Conservation (phyloP, 2,888 invertebrate species). For the Ichneumon xanthorius region DNA sequence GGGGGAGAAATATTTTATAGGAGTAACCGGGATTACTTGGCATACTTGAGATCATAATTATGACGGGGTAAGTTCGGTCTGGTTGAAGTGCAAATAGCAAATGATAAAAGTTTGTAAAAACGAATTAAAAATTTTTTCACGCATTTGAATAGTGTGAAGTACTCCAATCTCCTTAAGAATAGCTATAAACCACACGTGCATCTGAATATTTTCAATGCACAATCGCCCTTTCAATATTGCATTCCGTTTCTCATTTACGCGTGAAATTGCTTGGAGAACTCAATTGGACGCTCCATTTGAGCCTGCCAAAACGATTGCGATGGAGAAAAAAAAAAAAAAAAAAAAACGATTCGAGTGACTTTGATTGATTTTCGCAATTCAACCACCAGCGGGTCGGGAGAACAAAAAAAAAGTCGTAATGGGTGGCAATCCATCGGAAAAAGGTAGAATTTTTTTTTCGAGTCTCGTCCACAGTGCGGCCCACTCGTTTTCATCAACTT, state of each 20-base stretch:
- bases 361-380: constrained; percentile 4
- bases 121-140: too few species aligned
- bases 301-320: background rate
- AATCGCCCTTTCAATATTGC: background rate
- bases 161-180: background rate
- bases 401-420: background rate
- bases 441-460: background rate
- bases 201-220: background rate
- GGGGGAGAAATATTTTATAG: background rate
- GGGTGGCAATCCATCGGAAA: background rate
- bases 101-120: too few species aligned
- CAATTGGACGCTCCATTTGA: background rate
- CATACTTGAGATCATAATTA: background rate
- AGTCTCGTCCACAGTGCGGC: background rate
- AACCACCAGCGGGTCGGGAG: background rate
- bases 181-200: background rate
- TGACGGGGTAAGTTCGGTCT: too few species aligned
- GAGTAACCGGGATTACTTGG: background rate
- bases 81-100: too few species aligned
- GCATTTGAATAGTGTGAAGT: too few species aligned
- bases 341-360: background rate
- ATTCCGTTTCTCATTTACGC: constrained; percentile 4
- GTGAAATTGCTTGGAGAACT: background rate
- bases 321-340: background rate
- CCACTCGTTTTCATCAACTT: background rate